Base-by-base conservation (phyloP, 2,888 invertebrate genomes). In the Eurois occulta region DNA sequence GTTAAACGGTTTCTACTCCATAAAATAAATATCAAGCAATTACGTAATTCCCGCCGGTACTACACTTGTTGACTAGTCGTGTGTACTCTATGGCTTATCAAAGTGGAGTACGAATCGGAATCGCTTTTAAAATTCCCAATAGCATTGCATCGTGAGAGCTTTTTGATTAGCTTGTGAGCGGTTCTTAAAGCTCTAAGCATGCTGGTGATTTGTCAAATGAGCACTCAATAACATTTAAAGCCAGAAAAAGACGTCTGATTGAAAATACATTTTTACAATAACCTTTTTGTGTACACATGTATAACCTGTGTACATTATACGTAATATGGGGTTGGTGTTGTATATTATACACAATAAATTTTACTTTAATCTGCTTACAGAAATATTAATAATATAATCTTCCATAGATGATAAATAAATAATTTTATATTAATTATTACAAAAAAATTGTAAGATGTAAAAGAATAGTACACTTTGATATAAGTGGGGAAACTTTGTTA, bases 101-200 rank as follows among this genome's bases (percentile, higher is more conserved):
- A 78, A 65, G 46, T n/a, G 8, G 5, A 55, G 10, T 32, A 32
- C 46, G 8, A 55, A 48, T 65, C 1, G 16, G 21, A 70, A 28
- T 58, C 46, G 18, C 28, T 21, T 58, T 46, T 58, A 77, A 77
- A 70, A 65, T 58, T 70, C 46, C 62, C n/a, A 46, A 55, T 21
- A 28, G 77, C 48, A 24, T 65, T 62, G 64, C 35, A n/a, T 24
- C 55, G 43, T 65, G 21, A 69, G 72, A 70, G 69, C 38, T 48
- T 67, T 75, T 48, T 32, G 77, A 77, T 69, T 70, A 41, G 64
- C 77, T 69, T 13, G 55, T 1, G n/a, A 77, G 35, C 1, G 52
- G 62, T 55, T 65, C 38, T 48, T 46, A n/a, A 5, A 68, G 35
- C 21, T 10, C 7, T 38, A 35, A 16, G 18, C 16, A n/a, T 32